A percentile compares a stretch with the other conserved stretches of the same genome.
These are phyloP conservation scores for Lasioglossum zephyrum DNA, from an alignment of 2,888 invertebrate species.

Conservation along the genomic window DNA sequence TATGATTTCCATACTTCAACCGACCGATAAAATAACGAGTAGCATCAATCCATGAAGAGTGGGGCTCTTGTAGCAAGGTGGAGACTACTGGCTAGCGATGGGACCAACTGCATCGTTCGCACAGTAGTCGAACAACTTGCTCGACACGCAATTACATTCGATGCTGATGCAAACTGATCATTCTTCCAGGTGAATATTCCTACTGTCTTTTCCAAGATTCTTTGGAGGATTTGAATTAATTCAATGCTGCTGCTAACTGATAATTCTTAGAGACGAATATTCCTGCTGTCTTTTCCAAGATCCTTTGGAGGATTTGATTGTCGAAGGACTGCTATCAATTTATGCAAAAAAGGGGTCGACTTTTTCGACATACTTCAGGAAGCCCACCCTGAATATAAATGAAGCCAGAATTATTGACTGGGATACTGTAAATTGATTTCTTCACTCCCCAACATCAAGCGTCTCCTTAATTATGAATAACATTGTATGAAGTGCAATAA, in stretches of 20 bases:
- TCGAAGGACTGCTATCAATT: too few relatives aligned
- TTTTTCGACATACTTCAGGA: too few relatives aligned
- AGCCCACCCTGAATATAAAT: too few relatives aligned
- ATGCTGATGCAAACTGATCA: neutral
- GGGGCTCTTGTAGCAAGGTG: constrained; percentile 4
- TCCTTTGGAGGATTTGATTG: neutral
- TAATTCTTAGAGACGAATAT: neutral
- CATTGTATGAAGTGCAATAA: too few relatives aligned
- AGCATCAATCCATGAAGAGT: constrained; percentile 35
- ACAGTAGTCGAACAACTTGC: neutral
- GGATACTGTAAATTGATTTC: too few relatives aligned
- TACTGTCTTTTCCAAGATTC: neutral
- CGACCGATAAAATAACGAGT: constrained; percentile 36
- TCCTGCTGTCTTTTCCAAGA: neutral
- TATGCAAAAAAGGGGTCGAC: too few relatives aligned
- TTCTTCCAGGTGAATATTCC: neutral
- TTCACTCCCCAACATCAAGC: too few relatives aligned
- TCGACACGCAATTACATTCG: neutral
- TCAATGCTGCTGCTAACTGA: neutral
- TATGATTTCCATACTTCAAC: constrained; percentile 33
- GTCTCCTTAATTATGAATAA: too few relatives aligned
- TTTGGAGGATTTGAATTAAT: neutral
- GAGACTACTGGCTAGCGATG: neutral
- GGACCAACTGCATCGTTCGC: neutral
- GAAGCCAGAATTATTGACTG: too few relatives aligned